Conservation (phyloP, 1,140 invertebrate species). For the Dreissena rostriformis region DNA sequence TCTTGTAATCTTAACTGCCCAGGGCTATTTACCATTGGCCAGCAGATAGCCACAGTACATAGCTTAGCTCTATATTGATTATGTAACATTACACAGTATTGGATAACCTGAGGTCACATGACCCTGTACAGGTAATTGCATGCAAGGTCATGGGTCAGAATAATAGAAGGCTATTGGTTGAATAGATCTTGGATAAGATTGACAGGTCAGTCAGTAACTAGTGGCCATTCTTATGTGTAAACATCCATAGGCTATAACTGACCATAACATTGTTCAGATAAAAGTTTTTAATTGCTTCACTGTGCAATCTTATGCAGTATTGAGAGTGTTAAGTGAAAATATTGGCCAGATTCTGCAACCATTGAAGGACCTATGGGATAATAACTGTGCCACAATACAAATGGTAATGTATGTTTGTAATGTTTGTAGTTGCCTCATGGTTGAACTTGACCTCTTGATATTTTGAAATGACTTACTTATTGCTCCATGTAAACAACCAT, state of each 20-base stretch:
- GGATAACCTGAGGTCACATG: slow-evolving; percentile 44
- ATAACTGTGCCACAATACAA: background rate
- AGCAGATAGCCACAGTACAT: slow-evolving; percentile 46
- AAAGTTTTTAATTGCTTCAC: slow-evolving; percentile 22
- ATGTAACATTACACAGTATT: slow-evolving; percentile 50
- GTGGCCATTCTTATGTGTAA: slow-evolving; percentile 51
- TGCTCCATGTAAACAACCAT: too few species aligned
- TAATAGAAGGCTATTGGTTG: slow-evolving; percentile 53
- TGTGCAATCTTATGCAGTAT: slow-evolving; percentile 1
- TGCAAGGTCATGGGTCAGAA: slow-evolving; percentile 53
- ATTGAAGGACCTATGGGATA: background rate
- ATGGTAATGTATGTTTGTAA: background rate
- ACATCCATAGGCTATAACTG: slow-evolving; percentile 44
- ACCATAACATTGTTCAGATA: slow-evolving; percentile 40
- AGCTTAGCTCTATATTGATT: slow-evolving; percentile 23
- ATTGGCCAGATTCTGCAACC: background rate
- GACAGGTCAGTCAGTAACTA: slow-evolving; percentile 41
- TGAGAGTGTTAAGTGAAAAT: background rate
- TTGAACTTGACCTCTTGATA: too few species aligned
- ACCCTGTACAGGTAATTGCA: slow-evolving; percentile 35
- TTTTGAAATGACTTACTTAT: too few species aligned
- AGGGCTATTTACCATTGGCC: background rate
- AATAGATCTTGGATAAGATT: slow-evolving; percentile 50
- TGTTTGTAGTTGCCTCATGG: background rate
- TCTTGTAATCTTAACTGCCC: background rate